Conservation (phyloP, 2,888 invertebrate genomes). For the Mythimna impura region DNA sequence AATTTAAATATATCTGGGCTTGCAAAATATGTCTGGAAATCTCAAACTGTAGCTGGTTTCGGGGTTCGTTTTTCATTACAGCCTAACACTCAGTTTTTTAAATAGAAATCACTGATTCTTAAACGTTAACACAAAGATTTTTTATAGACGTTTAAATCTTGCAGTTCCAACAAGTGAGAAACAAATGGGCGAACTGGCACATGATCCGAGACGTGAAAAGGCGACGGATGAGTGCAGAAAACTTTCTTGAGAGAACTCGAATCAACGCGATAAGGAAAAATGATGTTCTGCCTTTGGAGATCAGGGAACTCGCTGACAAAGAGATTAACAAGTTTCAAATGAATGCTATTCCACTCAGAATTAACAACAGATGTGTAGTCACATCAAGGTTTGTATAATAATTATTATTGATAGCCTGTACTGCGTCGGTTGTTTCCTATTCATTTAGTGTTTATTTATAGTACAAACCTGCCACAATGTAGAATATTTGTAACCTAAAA, state of each 20-base stretch:
- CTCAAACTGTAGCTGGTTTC: conserved; percentile 80
- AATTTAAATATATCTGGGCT: conserved; percentile 79
- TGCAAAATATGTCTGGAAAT: conserved; percentile 83
- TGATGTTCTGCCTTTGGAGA: conserved; percentile 95
- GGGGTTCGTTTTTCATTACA: conserved; percentile 72
- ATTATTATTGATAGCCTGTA: neutral
- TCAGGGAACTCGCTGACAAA: conserved; percentile 94
- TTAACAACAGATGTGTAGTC: conserved; percentile 95
- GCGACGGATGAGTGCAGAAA: conserved; percentile 93
- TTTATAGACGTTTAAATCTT: conserved; percentile 50
- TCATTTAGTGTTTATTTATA: too few species aligned
- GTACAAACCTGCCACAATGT: too few species aligned
- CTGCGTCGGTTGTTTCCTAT: neutral
- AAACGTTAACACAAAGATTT: neutral
- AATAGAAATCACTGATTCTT: neutral
- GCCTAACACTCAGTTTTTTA: neutral
- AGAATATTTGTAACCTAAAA: too few species aligned
- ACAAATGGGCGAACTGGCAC: conserved; percentile 95
- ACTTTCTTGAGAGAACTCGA: conserved; percentile 94
- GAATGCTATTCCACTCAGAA: conserved; percentile 92
- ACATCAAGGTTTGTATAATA: conserved; percentile 92
- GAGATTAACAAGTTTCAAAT: conserved; percentile 95
- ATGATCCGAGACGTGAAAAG: conserved; percentile 97
- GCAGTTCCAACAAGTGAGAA: conserved; percentile 93
- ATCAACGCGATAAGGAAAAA: conserved; percentile 96